These are phyloP conservation scores for Psammodynastes pulverulentus DNA, from an alignment of 2,113 vertebrate genomes.

Conservation along the genomic window DNA sequence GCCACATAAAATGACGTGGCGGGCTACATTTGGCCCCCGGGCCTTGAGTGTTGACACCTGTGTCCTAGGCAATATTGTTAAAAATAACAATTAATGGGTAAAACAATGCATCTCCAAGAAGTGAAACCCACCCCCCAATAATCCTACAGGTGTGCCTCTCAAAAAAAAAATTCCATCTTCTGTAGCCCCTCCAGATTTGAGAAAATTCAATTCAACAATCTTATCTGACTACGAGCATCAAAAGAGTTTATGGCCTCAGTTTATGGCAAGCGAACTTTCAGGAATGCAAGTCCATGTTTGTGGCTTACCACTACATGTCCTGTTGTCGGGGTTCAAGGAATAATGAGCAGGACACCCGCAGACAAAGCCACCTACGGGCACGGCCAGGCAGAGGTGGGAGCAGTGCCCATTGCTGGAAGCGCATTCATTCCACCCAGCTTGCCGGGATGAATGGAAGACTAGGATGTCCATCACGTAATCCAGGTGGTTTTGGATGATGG, in stretches of 20 bases:
- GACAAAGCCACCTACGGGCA: constrained; percentile 84
- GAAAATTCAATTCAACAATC: background rate
- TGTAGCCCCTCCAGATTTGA: background rate
- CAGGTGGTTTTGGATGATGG: constrained; percentile 92
- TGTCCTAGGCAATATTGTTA: background rate
- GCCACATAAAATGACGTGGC: no score
- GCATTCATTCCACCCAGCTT: constrained; percentile 95
- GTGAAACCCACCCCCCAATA: background rate
- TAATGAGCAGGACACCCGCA: constrained; percentile 97
- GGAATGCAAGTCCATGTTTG: background rate
- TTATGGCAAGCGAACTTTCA: background rate
- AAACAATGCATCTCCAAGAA: background rate
- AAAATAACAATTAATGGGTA: background rate
- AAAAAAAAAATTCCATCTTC: background rate
- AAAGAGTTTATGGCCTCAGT: background rate
- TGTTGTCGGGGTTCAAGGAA: constrained; percentile 92
- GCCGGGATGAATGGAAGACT: constrained; percentile 93
- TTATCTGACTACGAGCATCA: background rate
- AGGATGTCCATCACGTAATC: constrained; percentile 99
- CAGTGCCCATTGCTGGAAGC: constrained; percentile 94
- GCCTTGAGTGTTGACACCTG: no score
- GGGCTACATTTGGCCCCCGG: no score
- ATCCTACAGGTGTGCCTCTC: background rate
- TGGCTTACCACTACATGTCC: constrained; percentile 91
- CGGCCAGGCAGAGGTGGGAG: constrained; percentile 92